These are phyloP conservation scores for Plutomurus gul DNA, from an alignment of 1,140 invertebrate species.

Conservation along the genomic window DNA sequence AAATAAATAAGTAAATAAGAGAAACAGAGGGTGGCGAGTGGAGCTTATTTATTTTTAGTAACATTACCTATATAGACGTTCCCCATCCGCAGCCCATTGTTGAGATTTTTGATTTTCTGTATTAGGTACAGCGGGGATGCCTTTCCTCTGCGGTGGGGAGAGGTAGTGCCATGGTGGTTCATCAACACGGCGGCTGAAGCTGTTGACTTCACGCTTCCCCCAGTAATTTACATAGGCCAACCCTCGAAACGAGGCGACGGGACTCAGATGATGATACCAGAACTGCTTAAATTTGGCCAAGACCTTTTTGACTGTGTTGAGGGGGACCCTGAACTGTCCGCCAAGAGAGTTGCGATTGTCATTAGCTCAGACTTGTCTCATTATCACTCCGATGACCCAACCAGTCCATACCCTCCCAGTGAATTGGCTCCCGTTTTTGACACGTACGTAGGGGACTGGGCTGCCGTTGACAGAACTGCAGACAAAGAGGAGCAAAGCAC, in stretches of 20 bases:
- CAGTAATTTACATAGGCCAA: constrained; percentile 37
- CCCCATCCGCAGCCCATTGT: not conserved
- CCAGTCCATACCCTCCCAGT: constrained; percentile 37
- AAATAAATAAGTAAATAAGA: too few relatives aligned
- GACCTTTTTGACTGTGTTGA: constrained; percentile 1
- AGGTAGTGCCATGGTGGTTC: constrained; percentile 46
- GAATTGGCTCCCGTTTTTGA: constrained; percentile 26
- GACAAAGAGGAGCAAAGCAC: not conserved
- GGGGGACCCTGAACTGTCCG: not conserved
- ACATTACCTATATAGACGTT: too few relatives aligned
- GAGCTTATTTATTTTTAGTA: too few relatives aligned
- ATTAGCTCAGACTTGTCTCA: constrained; percentile 44
- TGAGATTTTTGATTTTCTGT: not conserved
- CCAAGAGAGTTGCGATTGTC: constrained; percentile 38
- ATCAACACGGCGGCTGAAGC: constrained; percentile 36
- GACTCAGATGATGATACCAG: not conserved
- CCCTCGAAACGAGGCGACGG: not conserved
- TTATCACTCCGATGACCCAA: constrained; percentile 40
- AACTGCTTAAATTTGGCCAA: constrained; percentile 31
- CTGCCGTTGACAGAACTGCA: not conserved
- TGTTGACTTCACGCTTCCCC: not conserved
- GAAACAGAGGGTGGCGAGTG: too few relatives aligned
- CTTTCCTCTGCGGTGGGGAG: constrained; percentile 35
- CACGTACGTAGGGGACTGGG: constrained; percentile 30
- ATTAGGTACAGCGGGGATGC: not conserved